phyloP scores from a whole-genome alignment of 2,113 vertebrate genomes.

The Petaurus breviceps region DNA sequence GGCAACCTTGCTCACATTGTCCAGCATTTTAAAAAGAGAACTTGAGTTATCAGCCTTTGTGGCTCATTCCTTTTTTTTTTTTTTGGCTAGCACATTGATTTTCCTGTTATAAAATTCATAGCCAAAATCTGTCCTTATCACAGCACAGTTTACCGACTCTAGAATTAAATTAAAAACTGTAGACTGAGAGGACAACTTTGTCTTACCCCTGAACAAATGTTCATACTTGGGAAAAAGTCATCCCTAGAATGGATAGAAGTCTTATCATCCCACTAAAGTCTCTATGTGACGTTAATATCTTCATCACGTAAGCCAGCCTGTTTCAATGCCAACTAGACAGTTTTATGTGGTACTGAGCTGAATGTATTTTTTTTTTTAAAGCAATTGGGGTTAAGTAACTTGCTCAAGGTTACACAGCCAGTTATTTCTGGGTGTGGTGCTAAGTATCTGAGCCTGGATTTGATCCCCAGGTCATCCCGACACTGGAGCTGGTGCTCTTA shows the following conservation, averaged over 20 bases:
- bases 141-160: not conserved
- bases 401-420: too few relatives aligned
- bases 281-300: not conserved
- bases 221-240: not conserved
- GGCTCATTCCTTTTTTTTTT: not conserved
- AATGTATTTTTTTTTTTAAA: not conserved
- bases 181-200: not conserved
- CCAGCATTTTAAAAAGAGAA: not conserved
- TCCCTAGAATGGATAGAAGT: not conserved
- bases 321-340: not conserved
- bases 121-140: not conserved
- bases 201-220: not conserved
- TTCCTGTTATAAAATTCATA: not conserved
- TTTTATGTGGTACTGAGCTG: not conserved
- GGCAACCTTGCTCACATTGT: not conserved
- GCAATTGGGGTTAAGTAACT: too few relatives aligned
- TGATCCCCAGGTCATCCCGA: too few relatives aligned
- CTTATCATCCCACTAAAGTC: not conserved
- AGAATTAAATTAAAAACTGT: not conserved
- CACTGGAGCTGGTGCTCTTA: too few relatives aligned
- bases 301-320: not conserved
- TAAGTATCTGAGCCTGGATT: too few relatives aligned
- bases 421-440: too few relatives aligned
- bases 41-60: not conserved
- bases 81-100: not conserved